Conservation (phyloP, 1,140 invertebrate genomes). For the Neodiprion virginianus region DNA sequence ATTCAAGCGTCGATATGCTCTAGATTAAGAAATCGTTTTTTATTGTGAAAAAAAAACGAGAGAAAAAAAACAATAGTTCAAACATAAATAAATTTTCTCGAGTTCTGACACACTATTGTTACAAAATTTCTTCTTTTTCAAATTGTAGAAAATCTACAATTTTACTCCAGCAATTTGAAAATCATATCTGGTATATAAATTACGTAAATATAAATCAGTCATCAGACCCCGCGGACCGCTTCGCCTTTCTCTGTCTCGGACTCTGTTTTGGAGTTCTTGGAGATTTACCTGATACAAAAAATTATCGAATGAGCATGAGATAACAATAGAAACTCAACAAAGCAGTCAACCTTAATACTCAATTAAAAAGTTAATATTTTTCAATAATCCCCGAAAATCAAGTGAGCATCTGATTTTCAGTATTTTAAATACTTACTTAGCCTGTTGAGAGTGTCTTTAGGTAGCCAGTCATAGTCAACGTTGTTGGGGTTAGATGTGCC, state of each 20-base stretch:
- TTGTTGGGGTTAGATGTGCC: slow-evolving; percentile 88
- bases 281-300: slow-evolving; percentile 66
- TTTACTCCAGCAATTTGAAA: slow-evolving; percentile 7
- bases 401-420: neutral
- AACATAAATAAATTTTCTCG: neutral
- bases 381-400: neutral
- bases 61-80: neutral
- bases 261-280: slow-evolving; percentile 69
- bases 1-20: neutral
- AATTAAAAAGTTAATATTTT: neutral
- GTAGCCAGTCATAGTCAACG: slow-evolving; percentile 98
- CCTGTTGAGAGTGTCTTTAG: slow-evolving; percentile 84
- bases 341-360: neutral
- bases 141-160: neutral
- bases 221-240: slow-evolving; percentile 72
- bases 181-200: slow-evolving; percentile 24
- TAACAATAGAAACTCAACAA: neutral
- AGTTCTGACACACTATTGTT: neutral
- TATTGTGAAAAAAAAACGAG: neutral
- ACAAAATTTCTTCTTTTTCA: neutral
- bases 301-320: slow-evolving; percentile 8
- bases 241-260: slow-evolving; percentile 76
- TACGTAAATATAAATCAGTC: slow-evolving; percentile 46
- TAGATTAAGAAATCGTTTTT: neutral
- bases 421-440: slow-evolving; percentile 73